These are phyloP conservation scores for Momotus momota DNA, from an alignment of 2,797 vertebrate species.

Conservation along the genomic window DNA sequence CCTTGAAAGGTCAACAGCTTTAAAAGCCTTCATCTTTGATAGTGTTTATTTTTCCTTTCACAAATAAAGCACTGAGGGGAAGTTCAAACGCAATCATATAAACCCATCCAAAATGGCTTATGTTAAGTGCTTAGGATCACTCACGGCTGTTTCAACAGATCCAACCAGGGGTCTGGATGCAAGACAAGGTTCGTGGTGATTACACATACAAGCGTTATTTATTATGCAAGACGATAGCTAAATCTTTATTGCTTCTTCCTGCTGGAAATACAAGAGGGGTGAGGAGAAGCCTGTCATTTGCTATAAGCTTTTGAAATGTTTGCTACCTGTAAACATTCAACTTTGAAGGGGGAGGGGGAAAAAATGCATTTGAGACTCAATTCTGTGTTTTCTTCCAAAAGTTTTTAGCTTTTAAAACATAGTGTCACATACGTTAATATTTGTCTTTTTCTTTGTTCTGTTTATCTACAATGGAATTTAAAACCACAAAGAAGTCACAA, in stretches of 20 bases:
- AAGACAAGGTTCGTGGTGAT: not conserved
- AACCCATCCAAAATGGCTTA: not conserved
- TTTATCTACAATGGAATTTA: not conserved
- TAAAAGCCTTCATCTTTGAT: not conserved
- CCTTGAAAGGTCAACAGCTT: not conserved
- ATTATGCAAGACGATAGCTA: not conserved
- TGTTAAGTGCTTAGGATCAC: not conserved
- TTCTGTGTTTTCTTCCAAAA: not conserved
- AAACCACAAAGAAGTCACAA: not conserved
- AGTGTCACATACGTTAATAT: not conserved
- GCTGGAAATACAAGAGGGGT: not conserved
- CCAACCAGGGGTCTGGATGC: not conserved
- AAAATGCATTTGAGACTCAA: not conserved
- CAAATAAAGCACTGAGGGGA: not conserved
- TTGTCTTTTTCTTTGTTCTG: not conserved
- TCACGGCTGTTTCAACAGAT: not conserved
- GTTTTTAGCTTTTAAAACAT: not conserved
- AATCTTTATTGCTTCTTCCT: not conserved
- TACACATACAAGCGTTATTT: not conserved
- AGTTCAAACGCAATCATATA: not conserved
- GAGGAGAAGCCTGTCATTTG: not conserved
- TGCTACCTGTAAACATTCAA: not conserved
- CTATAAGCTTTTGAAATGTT: not conserved
- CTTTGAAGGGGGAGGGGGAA: not conserved
- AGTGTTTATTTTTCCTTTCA: not conserved